These are phyloP conservation scores for Brachyptera risi DNA, from an alignment of 2,888 invertebrate species.

Conservation along the genomic window DNA sequence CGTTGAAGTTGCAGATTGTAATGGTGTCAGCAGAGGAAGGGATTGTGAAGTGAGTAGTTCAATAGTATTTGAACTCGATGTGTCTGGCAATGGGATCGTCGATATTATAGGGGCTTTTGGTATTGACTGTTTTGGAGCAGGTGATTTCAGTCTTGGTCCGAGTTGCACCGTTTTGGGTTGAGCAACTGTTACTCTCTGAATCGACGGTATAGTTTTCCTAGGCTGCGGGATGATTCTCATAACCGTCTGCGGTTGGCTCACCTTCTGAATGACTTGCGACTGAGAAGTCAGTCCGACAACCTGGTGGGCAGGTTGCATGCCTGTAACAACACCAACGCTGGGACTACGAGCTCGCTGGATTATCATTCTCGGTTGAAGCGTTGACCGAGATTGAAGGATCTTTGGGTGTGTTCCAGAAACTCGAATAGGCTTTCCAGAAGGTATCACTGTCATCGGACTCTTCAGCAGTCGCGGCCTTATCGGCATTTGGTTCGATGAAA, in stretches of 20 bases:
- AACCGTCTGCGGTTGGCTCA: neutral
- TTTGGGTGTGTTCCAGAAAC: constrained; percentile 9
- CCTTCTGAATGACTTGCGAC: constrained; percentile 3
- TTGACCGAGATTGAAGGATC: constrained; percentile 9
- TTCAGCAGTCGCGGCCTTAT: neutral
- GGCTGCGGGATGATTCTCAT: neutral
- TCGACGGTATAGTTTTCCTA: neutral
- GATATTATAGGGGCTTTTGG: neutral
- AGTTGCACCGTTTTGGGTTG: neutral
- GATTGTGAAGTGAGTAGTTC: constrained; percentile 29
- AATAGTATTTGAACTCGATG: constrained; percentile 7
- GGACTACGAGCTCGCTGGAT: constrained; percentile 19
- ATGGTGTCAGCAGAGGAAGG: constrained; percentile 37
- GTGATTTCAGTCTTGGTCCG: neutral
- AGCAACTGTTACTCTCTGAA: neutral
- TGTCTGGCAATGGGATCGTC: neutral
- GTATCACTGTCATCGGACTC: constrained; percentile 20
- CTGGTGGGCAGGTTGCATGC: neutral
- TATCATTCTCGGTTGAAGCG: constrained; percentile 22
- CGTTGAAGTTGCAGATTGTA: constrained; percentile 33
- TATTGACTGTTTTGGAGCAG: neutral
- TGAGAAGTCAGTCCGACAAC: constrained; percentile 12
- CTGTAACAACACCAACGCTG: neutral
- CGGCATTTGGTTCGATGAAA: neutral
- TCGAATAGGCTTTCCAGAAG: neutral